Evolutionary conservation across 2,113 vertebrate genomes (phyloP).

Genomic region (Chloebia gouldiae): DNA sequence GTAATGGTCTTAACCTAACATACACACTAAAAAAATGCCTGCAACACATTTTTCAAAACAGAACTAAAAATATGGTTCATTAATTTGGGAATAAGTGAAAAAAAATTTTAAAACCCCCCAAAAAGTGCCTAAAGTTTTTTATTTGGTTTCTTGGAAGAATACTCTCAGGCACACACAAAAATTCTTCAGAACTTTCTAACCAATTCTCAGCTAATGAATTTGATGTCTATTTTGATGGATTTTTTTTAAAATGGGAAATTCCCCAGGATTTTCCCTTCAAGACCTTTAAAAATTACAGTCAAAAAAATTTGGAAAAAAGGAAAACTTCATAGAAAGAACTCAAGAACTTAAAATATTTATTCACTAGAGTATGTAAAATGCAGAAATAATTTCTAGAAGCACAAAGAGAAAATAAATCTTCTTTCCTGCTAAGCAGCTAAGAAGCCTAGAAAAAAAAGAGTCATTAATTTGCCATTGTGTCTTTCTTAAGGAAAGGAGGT

Average conservation of each 20-base stretch:
- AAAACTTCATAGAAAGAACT: not conserved
- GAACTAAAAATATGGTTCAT: not conserved
- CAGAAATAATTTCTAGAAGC: not conserved
- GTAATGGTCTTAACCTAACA: not conserved
- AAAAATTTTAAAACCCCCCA: not conserved
- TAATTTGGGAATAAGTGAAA: not conserved
- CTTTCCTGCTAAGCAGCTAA: constrained; percentile 4
- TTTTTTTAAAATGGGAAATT: not conserved
- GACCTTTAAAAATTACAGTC: not conserved
- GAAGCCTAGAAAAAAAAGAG: not conserved
- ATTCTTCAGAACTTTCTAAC: not conserved
- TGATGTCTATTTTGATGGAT: not conserved
- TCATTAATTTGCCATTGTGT: not conserved
- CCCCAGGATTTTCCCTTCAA: not conserved
- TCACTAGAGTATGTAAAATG: not conserved
- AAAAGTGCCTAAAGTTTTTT: fast-evolving
- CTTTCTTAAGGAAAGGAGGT: not conserved
- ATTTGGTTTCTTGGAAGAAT: not conserved
- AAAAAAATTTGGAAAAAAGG: not conserved
- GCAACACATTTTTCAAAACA: not conserved
- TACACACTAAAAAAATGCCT: not conserved
- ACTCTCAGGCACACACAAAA: not conserved
- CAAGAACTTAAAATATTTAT: not conserved
- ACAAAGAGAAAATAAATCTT: not conserved
- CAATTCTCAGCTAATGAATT: not conserved